Evolutionary conservation across 2,888 invertebrate species (phyloP), one percentile per base, ranked within the genome.

Genomic region (Tyria jacobaeae): DNA sequence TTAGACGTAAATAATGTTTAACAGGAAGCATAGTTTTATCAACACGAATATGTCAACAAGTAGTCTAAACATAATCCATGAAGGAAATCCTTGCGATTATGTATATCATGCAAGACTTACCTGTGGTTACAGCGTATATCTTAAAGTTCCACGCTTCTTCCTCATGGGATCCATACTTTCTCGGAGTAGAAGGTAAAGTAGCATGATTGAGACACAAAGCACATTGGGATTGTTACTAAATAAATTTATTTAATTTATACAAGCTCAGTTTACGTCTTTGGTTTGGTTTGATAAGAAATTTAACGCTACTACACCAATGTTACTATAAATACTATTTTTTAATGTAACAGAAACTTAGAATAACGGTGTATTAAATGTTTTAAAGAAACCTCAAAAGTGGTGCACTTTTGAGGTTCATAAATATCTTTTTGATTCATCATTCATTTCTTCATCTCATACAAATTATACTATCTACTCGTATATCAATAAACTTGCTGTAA

Each of bases 141-240:
- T 57, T 63, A 48, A 54, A 63, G 41, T 64, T 52, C 63, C 56
- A 21, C 35, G 24, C 50, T 25, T 51, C 25, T 21, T 56, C 31
- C 61, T 35, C 52, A 34, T 50, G 61, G 66, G 62, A 60, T 48
- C 56, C 50, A 52, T 60, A 66, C 48, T 57, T 72, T 70, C 69
- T 14, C 21, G 14, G 51, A 56, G 49, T 47, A 57, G 48, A 47
- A 57, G 37, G 24, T 34, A 5, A 62, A 41, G 52, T 21, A 52
- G 44, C 41, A 50, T 44, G 59, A 25, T 37, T 57, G 37, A 17
- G 57, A n/a, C 7, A 31, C 27, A 44, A 37, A 44, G 5, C 7
- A n/a, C n/a, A 57, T 6, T 27, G 50, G 53, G 34, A 52, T 31
- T 44, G 9, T 21, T 35, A 35, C 35, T 51, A 21, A 14, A 14